Evolutionary conservation across 35 echinoderm and acorn worm genomes (phyloP).

Genomic region (Apostichopus japonicus): DNA sequence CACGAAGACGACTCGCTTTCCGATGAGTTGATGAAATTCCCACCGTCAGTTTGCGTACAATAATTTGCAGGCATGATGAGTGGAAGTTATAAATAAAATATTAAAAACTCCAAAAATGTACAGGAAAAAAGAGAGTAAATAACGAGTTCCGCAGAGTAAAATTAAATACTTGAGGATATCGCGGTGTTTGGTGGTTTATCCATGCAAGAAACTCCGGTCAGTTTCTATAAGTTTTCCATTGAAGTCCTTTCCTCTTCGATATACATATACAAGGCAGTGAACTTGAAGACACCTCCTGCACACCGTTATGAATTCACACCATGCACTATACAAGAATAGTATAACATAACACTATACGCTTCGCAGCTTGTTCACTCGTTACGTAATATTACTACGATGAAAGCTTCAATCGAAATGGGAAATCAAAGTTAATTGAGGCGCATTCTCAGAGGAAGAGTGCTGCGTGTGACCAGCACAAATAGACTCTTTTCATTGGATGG

Average conservation of each 20-base stretch:
- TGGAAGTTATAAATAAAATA: too few relatives aligned
- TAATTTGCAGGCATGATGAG: background rate
- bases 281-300: background rate
- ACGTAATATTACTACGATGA: conserved; percentile 26
- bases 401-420: conserved; percentile 2
- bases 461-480: background rate
- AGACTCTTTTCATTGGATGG: conserved; percentile 40
- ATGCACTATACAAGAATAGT: too few relatives aligned
- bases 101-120: background rate
- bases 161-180: too few relatives aligned
- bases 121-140: background rate
- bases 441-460: background rate
- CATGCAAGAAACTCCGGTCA: background rate
- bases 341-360: background rate
- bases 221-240: background rate
- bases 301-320: background rate
- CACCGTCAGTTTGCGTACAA: background rate
- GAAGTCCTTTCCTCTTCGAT: background rate
- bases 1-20: background rate
- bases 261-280: too few relatives aligned
- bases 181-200: background rate
- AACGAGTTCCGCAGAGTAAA: background rate
- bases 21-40: background rate
- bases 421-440: conserved; percentile 21
- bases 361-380: background rate